phyloP scores from a whole-genome alignment of 2,797 vertebrate genomes.

The Diglossa cyanea region DNA sequence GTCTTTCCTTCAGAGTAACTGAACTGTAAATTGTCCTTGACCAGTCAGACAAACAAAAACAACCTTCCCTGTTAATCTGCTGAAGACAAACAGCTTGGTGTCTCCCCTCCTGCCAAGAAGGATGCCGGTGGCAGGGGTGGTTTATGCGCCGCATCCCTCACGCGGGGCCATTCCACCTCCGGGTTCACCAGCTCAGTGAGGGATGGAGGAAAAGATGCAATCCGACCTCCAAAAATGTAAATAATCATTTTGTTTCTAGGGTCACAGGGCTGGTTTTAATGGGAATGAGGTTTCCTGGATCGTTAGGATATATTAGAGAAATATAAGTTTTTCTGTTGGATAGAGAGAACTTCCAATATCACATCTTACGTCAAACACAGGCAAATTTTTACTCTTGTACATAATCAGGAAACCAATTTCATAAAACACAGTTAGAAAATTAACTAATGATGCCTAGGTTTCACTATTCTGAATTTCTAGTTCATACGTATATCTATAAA shows the following conservation, averaged over 20 bases:
- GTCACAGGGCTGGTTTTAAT: not conserved
- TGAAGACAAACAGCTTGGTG: conserved; percentile 56
- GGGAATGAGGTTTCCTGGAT: not conserved
- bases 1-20: conserved; percentile 73
- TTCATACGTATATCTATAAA: not conserved
- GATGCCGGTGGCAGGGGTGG: conserved; percentile 19
- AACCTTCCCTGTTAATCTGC: conserved; percentile 69
- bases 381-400: not conserved
- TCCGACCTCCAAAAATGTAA: not conserved
- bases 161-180: not conserved
- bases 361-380: not conserved
- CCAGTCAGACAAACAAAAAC: conserved; percentile 73
- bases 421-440: not conserved
- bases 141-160: conserved; percentile 50
- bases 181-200: not conserved
- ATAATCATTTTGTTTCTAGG: not conserved
- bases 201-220: not conserved
- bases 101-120: conserved; percentile 14
- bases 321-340: fast-evolving
- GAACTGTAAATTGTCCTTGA: conserved; percentile 77
- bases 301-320: fast-evolving
- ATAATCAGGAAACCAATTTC: not conserved
- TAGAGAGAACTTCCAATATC: not conserved
- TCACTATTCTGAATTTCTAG: not conserved
- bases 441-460: not conserved